Evolutionary conservation across 2,888 invertebrate genomes (phyloP).

Genomic region (Galeruca laticollis): DNA sequence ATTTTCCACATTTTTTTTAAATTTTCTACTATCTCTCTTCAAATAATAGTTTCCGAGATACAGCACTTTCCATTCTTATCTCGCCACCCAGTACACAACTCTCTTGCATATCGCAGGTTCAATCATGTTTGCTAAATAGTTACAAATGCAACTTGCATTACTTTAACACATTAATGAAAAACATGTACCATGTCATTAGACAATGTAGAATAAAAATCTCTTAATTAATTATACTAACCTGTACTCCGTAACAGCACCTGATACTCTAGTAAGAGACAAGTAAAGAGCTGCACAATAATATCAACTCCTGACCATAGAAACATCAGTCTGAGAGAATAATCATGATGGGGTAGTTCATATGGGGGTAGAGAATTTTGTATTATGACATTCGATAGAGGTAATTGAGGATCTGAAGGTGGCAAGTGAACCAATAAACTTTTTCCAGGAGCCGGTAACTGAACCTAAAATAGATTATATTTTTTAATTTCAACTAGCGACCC

Average conservation of each 20-base stretch:
- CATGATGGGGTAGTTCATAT: slow-evolving; percentile 92
- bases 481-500: no score
- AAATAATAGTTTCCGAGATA: no score
- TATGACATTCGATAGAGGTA: slow-evolving; percentile 75
- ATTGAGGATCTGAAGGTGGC: slow-evolving; percentile 78
- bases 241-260: slow-evolving; percentile 94
- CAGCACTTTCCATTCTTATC: no score
- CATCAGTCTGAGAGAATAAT: slow-evolving; percentile 90
- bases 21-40: no score
- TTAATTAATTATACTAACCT: slow-evolving; percentile 76
- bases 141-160: no score
- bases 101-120: neutral
- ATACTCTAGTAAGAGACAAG: slow-evolving; percentile 95
- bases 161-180: no score
- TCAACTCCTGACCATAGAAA: slow-evolving; percentile 93
- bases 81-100: no score
- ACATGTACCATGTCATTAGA: no score
- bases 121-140: no score
- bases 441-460: slow-evolving; percentile 84
- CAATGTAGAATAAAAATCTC: no score
- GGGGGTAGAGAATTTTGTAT: slow-evolving; percentile 82
- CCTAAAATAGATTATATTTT: slow-evolving; percentile 48
- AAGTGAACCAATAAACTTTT: slow-evolving; percentile 85
- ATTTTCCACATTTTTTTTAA: no score
- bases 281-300: slow-evolving; percentile 91